Base-by-base conservation (phyloP, 2,113 vertebrate genomes). In the Hemichromis elongatus region DNA sequence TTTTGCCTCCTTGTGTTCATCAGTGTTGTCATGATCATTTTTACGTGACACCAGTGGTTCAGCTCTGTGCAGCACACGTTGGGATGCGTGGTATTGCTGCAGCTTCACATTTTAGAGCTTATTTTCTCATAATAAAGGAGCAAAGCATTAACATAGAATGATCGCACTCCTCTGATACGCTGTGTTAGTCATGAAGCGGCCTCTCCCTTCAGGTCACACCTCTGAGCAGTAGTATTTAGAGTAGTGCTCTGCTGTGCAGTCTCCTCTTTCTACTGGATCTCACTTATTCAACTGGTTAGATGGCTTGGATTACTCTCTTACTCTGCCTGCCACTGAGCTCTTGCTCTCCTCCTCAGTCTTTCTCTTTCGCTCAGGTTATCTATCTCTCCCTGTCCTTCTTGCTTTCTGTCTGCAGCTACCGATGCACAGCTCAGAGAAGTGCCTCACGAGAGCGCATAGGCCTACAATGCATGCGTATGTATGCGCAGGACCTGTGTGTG, bases 381-480 rank as follows among this genome's bases (percentile, higher is more conserved):
- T 90, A 86, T 93, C 90, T 78, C 82, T 90, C 85, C 63, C 70
- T 86, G 89, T 87, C 88, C 61, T 82, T 9, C 73, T 88, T 35
- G 80, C 85, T 84, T 93, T 91, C 88, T 94, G 93, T 93, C 11
- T 47, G 85, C 86, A 88, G 84, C 88, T 83, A 70, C 87, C 26
- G 54, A 93, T 96, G 93, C 96, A 93, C 95, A 95, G 92, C 92
- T 90, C 50, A 14, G 77, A 91, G 93, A 95, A 91, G 92, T 94
- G 95, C 93, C 95, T 96, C 96, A 95, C 95, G 95, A 96, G 96
- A 96, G 93, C 95, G 95, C 95, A 95, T 93, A 94, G 94, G 93
- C 94, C 33, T 94, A 86, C 89, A 93, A n/a, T n/a, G 87, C 85
- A 66, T 88, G 89, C 79, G 78, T 26, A 52, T 50, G 59, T 42